Percentiles rank a stretch among this genome's conserved stretches.
phyloP scores from a whole-genome alignment of 2,113 vertebrate genomes.

The Ascaphus truei region DNA sequence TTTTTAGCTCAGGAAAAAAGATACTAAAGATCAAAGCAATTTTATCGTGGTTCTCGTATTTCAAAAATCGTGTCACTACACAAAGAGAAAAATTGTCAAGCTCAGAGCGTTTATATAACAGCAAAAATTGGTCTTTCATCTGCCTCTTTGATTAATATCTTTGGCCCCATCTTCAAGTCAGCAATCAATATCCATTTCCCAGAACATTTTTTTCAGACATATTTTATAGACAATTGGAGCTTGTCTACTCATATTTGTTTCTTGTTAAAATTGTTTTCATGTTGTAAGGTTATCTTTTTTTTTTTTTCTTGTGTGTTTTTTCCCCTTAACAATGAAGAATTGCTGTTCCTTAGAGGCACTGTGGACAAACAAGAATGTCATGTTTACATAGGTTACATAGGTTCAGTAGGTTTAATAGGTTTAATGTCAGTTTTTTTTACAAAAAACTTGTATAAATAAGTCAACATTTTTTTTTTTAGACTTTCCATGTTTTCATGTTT shows the following conservation, averaged over 20 bases:
- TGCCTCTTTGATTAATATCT: constrained; percentile 47
- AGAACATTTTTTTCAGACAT: constrained; percentile 49
- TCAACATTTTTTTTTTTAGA: no score
- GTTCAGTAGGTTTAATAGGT: no score
- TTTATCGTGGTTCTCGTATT: constrained; percentile 34
- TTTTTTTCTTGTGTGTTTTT: no score
- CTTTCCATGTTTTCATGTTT: no score
- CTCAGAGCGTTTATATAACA: constrained; percentile 33
- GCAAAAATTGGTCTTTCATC: constrained; percentile 42
- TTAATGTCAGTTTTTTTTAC: no score
- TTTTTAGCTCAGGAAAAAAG: constrained; percentile 5
- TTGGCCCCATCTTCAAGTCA: constrained; percentile 33
- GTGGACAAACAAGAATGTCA: no score
- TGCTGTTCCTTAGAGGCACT: no score
- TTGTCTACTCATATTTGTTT: neutral
- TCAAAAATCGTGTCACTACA: constrained; percentile 24
- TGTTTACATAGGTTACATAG: no score
- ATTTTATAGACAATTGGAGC: constrained; percentile 39
- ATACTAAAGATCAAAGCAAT: constrained; percentile 20
- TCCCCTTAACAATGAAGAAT: no score
- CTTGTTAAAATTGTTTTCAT: neutral
- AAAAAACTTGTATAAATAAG: no score
- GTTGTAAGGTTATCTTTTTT: neutral
- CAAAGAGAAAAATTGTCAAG: constrained; percentile 6
- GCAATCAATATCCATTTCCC: constrained; percentile 52